Evolutionary conservation across 2,888 invertebrate genomes (phyloP), one percentile per base, ranked within the genome.

Genomic region (Drosophila sordidula): DNA sequence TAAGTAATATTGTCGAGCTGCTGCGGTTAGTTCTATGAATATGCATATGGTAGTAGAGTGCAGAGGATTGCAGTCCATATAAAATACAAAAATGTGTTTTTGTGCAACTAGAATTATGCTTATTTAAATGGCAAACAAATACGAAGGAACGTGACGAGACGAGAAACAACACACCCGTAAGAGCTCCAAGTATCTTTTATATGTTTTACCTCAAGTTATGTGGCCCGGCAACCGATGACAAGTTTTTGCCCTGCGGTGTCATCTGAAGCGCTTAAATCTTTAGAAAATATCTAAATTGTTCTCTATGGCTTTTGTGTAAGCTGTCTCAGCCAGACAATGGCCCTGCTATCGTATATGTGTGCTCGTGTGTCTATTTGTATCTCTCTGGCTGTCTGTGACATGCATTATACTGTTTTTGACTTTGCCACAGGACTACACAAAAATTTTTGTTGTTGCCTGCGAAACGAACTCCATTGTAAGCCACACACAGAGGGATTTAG

Each of bases 351-450:
- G 34, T 8, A 6, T 47, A 16, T n/a, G 18, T 50, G 22, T 47
- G 16, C 3, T 29, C 26, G 41, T 55, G n/a, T 42, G 34, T 46
- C 26, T 50, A 38, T 47, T 36, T 59, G 25, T 45, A 36, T 54
- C 50, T 63, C 8, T 63, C 25, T 34, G 46, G 49, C 58, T 69
- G 62, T 85, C 66, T 83, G 77, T 73, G 72, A 79, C 86, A 78
- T 86, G 86, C 80, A 86, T 86, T 84, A 86, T 84, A 70, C 84
- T 84, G 83, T 78, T 86, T 84, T 86, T 86, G 86, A 84, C 86
- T 84, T 78, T 86, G 80, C 84, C 84, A 83, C 86, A 83, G 71
- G 70, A 74, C 83, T 80, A 74, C 79, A 69, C 80, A 83, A 83
- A 86, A 83, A 86, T 34, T 11, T 11, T 34, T 80, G 59, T 75